Conservation (phyloP, 2,113 vertebrate species). For the Scortum barcoo region DNA sequence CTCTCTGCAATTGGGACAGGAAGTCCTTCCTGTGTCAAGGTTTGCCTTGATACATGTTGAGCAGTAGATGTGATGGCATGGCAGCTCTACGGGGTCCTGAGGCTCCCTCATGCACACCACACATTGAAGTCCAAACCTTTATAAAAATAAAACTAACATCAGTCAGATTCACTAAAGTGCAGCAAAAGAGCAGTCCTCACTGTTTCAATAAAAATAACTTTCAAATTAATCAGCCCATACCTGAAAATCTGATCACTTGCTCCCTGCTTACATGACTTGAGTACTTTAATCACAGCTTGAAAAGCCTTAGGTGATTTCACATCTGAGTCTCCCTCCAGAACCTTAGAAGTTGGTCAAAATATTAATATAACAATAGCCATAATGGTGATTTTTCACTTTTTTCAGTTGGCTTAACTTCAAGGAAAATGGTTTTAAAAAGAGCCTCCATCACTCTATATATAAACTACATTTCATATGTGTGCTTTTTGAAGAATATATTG, state of each 20-base stretch:
- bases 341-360: constrained; percentile 68
- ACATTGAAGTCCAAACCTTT: constrained; percentile 81
- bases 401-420: background rate
- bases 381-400: background rate
- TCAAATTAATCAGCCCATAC: constrained; percentile 63
- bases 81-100: constrained; percentile 79
- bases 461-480: background rate
- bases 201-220: background rate
- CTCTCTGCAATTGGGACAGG: constrained; percentile 80
- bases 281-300: constrained; percentile 78
- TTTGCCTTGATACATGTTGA: constrained; percentile 73
- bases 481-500: background rate
- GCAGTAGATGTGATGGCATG: constrained; percentile 85
- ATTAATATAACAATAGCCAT: background rate
- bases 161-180: background rate
- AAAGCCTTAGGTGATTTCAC: constrained; percentile 83
- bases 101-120: constrained; percentile 80
- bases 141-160: background rate
- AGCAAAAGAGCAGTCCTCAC: background rate
- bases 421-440: background rate
- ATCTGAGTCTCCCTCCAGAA: constrained; percentile 79
- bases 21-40: constrained; percentile 66
- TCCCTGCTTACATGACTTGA: constrained; percentile 79
- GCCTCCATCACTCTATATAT: no score
- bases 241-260: constrained; percentile 75